Conservation (phyloP, 2,888 invertebrate species). For the Noctua janthe region DNA sequence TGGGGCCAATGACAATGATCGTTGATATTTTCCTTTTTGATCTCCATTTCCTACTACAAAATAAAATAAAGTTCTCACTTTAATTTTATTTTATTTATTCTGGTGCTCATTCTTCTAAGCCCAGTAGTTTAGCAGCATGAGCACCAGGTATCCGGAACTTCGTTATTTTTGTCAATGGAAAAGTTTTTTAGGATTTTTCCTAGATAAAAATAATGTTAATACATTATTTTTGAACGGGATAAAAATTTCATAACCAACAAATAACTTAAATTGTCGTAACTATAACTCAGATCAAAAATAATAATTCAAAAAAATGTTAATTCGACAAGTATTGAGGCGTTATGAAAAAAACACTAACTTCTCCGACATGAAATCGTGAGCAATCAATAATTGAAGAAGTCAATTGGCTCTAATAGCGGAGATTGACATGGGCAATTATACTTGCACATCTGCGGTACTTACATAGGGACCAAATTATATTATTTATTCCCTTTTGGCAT, state of each 20-base stretch:
- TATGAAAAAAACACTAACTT: not conserved
- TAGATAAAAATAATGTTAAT: no score
- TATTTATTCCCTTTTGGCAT: not conserved
- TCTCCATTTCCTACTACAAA: not conserved
- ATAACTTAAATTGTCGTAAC: not conserved
- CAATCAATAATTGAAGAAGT: slow-evolving; percentile 39
- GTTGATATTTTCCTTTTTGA: not conserved
- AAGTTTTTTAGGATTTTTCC: no score
- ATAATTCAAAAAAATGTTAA: not conserved
- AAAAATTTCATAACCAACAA: no score
- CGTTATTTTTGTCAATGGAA: no score
- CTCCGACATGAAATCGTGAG: not conserved
- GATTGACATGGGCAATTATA: slow-evolving; percentile 40
- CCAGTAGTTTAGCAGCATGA: no score
- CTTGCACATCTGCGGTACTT: slow-evolving; percentile 32
- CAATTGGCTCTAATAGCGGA: slow-evolving; percentile 47
- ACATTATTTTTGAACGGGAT: no score
- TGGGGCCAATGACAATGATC: no score
- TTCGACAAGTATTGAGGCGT: not conserved
- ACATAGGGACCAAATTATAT: slow-evolving; percentile 7
- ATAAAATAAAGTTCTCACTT: not conserved
- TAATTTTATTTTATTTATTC: no score
- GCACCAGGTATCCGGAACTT: no score
- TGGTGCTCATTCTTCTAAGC: no score
- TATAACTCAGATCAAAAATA: not conserved